Evolutionary conservation across 2,888 invertebrate genomes (phyloP).

Genomic region (Trissonchulus latispiculum): DNA sequence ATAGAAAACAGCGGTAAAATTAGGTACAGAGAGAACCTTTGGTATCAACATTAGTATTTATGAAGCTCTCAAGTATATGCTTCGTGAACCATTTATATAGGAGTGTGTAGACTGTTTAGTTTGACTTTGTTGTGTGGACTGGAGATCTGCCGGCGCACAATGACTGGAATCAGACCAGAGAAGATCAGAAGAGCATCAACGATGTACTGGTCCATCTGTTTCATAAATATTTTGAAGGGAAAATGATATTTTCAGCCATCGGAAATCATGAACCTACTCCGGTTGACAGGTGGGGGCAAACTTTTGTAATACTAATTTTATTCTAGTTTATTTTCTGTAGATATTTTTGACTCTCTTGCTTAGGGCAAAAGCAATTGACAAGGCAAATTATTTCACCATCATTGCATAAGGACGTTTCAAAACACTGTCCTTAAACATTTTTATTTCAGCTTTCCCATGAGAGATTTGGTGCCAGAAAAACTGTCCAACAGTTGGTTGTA

Average conservation of each 20-base stretch:
- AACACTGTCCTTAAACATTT: too few species aligned
- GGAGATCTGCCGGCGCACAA: constrained; percentile 92
- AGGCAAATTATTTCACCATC: too few species aligned
- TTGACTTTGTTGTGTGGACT: constrained; percentile 67
- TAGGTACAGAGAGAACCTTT: too few species aligned
- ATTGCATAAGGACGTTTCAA: too few species aligned
- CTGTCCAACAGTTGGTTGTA: constrained; percentile 67
- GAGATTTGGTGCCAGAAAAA: constrained; percentile 28
- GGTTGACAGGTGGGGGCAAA: constrained; percentile 85
- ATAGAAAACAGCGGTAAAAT: too few species aligned
- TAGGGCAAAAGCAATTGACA: too few species aligned
- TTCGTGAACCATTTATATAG: too few species aligned
- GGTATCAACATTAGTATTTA: too few species aligned
- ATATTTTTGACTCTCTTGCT: too few species aligned
- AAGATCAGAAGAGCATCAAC: constrained; percentile 33
- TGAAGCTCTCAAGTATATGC: too few species aligned
- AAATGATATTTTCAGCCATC: constrained; percentile 82
- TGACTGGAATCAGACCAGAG: constrained; percentile 67
- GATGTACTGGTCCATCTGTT: constrained; percentile 36
- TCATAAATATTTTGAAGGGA: constrained; percentile 57
- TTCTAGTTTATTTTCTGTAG: too few species aligned
- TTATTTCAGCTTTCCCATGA: neutral
- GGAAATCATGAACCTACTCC: constrained; percentile 95
- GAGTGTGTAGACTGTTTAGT: constrained; percentile 46
- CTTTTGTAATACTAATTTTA: too few species aligned